Conservation (phyloP, 2,888 invertebrate species). For the Phyto melanocephala region DNA sequence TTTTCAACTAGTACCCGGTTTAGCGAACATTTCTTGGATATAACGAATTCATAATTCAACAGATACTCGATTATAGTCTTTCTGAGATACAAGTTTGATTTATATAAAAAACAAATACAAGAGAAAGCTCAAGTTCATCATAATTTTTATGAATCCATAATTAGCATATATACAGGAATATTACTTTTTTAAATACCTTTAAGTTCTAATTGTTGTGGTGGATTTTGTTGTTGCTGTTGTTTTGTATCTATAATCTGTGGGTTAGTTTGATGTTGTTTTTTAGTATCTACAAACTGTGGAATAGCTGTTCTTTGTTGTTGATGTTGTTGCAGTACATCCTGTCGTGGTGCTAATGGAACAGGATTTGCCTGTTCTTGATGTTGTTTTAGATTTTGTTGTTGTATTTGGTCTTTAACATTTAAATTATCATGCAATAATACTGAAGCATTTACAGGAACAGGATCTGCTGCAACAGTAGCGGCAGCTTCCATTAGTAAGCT, state of each 20-base stretch:
- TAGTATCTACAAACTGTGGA: slow-evolving; percentile 61
- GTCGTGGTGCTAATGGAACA: slow-evolving; percentile 58
- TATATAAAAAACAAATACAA: not conserved
- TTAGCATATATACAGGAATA: no score
- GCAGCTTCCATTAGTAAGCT: slow-evolving; percentile 76
- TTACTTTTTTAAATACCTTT: slow-evolving; percentile 54
- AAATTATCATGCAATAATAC: slow-evolving; percentile 44
- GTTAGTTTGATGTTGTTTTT: slow-evolving; percentile 56
- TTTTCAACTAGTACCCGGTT: no score
- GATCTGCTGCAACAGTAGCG: slow-evolving; percentile 68
- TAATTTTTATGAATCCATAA: no score
- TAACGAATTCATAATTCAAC: no score
- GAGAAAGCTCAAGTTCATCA: not conserved
- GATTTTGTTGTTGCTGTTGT: slow-evolving; percentile 67
- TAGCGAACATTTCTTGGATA: no score
- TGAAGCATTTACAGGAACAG: slow-evolving; percentile 44
- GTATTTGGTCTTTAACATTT: slow-evolving; percentile 47
- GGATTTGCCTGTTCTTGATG: slow-evolving; percentile 67
- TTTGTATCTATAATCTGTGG: slow-evolving; percentile 66
- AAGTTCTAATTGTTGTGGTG: slow-evolving; percentile 62
- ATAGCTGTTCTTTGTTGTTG: slow-evolving; percentile 50
- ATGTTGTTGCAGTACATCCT: slow-evolving; percentile 63
- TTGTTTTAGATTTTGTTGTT: slow-evolving; percentile 59
- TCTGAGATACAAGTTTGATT: no score
- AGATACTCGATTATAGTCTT: no score